phyloP scores from a whole-genome alignment of 2,113 vertebrate genomes.

The Taxidea taxus region DNA sequence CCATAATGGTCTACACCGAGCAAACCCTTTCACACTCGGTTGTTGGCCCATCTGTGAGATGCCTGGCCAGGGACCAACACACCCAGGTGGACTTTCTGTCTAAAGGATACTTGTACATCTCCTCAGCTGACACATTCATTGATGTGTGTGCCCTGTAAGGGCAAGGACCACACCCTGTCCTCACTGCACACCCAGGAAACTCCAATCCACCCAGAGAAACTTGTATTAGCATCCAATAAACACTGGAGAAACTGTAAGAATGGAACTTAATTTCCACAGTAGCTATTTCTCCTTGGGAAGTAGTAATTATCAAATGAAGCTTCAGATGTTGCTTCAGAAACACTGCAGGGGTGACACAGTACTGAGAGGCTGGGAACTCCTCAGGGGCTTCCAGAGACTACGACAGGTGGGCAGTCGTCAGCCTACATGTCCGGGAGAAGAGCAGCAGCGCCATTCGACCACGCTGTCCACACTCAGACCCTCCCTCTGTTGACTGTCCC shows the following conservation, averaged over 20 bases:
- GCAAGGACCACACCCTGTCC: not conserved
- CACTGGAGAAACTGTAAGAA: not conserved
- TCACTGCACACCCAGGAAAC: not conserved
- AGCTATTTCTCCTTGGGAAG: not conserved
- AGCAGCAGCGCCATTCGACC: fast-evolving
- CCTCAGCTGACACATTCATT: not conserved
- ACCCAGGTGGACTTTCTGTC: not conserved
- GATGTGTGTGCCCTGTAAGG: fast-evolving
- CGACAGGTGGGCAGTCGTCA: not conserved
- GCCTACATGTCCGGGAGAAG: not conserved
- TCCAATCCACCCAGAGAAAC: not conserved
- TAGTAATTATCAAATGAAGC: not conserved
- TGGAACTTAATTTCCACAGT: not conserved
- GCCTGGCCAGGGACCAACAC: not conserved
- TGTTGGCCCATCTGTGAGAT: fast-evolving
- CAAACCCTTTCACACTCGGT: not conserved
- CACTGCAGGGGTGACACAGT: not conserved
- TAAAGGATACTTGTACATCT: not conserved
- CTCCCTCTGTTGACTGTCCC: not conserved
- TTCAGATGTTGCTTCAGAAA: not conserved
- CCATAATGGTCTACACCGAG: fast-evolving
- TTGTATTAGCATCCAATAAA: not conserved
- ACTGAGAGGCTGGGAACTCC: not conserved
- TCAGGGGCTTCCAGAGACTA: not conserved
- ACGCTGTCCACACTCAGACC: fast-evolving